phyloP scores from a whole-genome alignment of 2,113 vertebrate genomes.

The Malurus melanocephalus region DNA sequence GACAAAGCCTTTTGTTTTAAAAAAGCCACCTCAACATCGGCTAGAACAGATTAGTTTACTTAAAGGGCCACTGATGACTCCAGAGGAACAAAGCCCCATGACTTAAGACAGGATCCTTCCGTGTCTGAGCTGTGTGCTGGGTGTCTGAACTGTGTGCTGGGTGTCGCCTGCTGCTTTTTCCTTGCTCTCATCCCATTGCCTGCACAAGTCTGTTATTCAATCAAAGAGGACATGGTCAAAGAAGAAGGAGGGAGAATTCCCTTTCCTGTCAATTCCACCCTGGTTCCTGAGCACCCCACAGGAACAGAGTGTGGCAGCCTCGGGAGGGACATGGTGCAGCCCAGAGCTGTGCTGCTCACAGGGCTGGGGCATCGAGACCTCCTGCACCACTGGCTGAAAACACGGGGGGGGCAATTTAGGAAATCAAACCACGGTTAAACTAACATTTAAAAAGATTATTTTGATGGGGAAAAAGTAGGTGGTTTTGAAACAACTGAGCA shows the following conservation, averaged over 20 bases:
- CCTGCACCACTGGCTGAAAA: neutral
- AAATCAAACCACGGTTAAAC: neutral
- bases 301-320: neutral
- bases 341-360: neutral
- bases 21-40: conserved; percentile 13
- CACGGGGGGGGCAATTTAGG: neutral
- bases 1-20: conserved; percentile 64
- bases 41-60: conserved; percentile 61
- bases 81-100: neutral
- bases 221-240: neutral
- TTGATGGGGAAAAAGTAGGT: neutral
- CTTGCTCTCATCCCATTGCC: neutral
- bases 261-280: neutral
- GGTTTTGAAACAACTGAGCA: neutral
- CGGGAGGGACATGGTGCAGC: accelerated
- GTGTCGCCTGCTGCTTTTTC: neutral
- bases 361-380: neutral
- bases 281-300: accelerated
- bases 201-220: neutral
- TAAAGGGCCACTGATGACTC: conserved; percentile 32
- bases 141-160: neutral
- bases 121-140: neutral
- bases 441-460: neutral
- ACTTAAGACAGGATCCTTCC: neutral
- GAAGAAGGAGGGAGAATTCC: neutral